These are phyloP conservation scores for Helostoma temminkii DNA, from an alignment of 2,797 vertebrate species.

Conservation along the genomic window DNA sequence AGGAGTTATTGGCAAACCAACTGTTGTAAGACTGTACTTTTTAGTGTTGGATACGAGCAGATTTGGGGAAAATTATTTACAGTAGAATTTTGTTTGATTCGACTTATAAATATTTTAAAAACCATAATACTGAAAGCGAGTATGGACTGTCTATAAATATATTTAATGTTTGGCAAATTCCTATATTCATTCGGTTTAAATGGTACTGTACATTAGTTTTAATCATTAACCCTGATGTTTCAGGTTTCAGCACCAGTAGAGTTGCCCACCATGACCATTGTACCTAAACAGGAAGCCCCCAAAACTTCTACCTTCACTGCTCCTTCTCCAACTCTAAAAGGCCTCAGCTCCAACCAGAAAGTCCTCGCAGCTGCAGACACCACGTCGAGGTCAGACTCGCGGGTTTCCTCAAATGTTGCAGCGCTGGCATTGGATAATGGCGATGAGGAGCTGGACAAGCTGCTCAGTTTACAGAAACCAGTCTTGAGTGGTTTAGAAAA, in stretches of 20 bases:
- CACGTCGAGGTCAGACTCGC: background rate
- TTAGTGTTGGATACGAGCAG: no score
- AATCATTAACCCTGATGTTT: slow-evolving; percentile 5
- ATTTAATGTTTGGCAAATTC: background rate
- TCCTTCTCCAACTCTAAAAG: slow-evolving; percentile 32
- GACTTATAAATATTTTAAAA: no score
- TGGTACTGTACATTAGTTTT: background rate
- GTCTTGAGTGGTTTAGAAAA: slow-evolving; percentile 9
- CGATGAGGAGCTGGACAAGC: slow-evolving; percentile 91
- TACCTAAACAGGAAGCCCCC: slow-evolving; percentile 71
- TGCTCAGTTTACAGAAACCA: slow-evolving; percentile 88
- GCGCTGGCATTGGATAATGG: slow-evolving; percentile 65
- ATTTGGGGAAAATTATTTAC: no score
- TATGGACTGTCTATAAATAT: no score
- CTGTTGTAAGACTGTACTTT: no score
- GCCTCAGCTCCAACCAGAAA: slow-evolving; percentile 1
- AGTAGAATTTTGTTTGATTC: no score
- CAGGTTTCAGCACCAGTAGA: slow-evolving; percentile 87
- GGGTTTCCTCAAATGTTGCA: slow-evolving; percentile 10
- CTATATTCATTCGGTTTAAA: background rate
- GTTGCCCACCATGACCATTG: slow-evolving; percentile 81
- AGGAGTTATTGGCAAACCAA: no score
- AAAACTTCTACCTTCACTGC: slow-evolving; percentile 67
- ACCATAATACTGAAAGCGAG: no score
- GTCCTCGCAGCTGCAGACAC: slow-evolving; percentile 12